Conservation (phyloP, 2,113 vertebrate genomes). For the Xiphias gladius region DNA sequence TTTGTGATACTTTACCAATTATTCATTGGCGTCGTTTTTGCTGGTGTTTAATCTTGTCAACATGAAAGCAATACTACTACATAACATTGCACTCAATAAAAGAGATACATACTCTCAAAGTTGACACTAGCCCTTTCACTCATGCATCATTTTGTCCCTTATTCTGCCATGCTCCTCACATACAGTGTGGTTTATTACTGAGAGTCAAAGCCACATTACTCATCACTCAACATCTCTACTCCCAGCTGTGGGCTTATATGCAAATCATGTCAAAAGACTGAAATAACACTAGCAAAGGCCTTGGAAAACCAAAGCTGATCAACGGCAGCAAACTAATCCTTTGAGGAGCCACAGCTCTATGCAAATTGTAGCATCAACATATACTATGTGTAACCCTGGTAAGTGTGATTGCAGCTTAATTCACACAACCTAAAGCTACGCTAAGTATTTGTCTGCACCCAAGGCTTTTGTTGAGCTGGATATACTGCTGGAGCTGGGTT, state of each 20-base stretch:
- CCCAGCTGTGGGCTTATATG: neutral
- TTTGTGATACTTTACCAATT: neutral
- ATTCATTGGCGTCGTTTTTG: neutral
- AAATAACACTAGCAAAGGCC: slow-evolving; percentile 12
- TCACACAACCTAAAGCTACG: slow-evolving; percentile 46
- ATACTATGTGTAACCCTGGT: slow-evolving; percentile 52
- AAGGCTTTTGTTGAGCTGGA: slow-evolving; percentile 24
- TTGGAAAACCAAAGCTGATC: slow-evolving; percentile 58
- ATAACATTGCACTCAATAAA: neutral
- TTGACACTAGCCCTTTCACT: neutral
- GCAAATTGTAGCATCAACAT: slow-evolving; percentile 60
- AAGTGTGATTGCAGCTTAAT: slow-evolving; percentile 70
- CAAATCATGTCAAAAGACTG: slow-evolving; percentile 1
- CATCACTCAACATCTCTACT: neutral
- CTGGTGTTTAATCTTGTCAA: neutral
- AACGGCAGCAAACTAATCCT: slow-evolving; percentile 62
- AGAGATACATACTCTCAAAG: neutral
- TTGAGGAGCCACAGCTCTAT: slow-evolving; percentile 34
- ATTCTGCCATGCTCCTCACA: neutral
- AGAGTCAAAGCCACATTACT: neutral
- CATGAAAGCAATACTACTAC: neutral
- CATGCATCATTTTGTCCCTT: neutral
- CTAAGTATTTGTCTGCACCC: slow-evolving; percentile 25
- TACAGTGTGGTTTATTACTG: neutral
- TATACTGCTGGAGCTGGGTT: neutral